Conservation (phyloP, 1,140 invertebrate species). For the Mesaphorura yosii region DNA sequence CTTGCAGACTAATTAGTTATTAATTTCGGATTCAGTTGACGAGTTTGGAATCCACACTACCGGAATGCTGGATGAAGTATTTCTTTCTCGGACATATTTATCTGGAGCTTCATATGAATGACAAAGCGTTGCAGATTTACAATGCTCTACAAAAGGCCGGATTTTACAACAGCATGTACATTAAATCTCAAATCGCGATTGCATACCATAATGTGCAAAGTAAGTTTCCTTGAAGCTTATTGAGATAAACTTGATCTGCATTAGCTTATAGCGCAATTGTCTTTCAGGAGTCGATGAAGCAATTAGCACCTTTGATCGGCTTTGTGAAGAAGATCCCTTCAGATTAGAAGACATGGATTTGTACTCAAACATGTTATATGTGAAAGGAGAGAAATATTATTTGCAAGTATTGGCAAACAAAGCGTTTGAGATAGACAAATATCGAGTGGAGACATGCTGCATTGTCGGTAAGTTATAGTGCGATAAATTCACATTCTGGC, state of each 20-base stretch:
- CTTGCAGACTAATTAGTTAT: neutral
- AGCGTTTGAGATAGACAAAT: constrained; percentile 89
- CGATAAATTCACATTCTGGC: neutral
- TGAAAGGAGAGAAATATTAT: constrained; percentile 84
- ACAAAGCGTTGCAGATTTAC: constrained; percentile 66
- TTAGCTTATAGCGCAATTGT: constrained; percentile 21
- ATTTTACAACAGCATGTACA: constrained; percentile 75
- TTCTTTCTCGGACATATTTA: constrained; percentile 86
- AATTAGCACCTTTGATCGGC: constrained; percentile 64
- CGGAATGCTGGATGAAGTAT: constrained; percentile 87
- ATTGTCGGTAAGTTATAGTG: constrained; percentile 66
- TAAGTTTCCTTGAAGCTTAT: constrained; percentile 34
- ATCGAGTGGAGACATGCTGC: constrained; percentile 93
- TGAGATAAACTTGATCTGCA: too few relatives aligned
- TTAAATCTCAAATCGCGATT: constrained; percentile 83
- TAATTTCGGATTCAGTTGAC: constrained; percentile 43
- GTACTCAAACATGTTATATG: constrained; percentile 91
- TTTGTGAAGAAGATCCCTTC: constrained; percentile 78
- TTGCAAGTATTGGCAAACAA: constrained; percentile 85
- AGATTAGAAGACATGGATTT: constrained; percentile 90
- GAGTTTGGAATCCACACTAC: constrained; percentile 48
- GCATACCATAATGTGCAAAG: constrained; percentile 85
- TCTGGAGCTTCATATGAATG: constrained; percentile 78
- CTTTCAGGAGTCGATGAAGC: constrained; percentile 77
- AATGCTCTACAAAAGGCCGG: constrained; percentile 57